Evolutionary conservation across 2,113 vertebrate genomes (phyloP).

Genomic region (Gorilla gorilla): DNA sequence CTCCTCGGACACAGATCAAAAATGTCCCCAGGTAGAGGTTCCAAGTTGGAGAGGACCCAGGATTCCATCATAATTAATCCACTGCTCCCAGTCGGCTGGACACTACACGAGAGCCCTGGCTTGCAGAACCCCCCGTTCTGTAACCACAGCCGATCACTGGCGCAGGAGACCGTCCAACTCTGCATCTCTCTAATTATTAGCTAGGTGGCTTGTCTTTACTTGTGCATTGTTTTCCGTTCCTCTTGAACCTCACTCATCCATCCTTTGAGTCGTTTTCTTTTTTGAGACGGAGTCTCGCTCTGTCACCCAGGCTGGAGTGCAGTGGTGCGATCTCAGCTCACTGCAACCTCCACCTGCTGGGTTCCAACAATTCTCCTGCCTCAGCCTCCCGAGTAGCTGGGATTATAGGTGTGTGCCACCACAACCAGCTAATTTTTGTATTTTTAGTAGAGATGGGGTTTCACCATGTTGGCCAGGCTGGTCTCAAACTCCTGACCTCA

Average conservation of each 20-base stretch:
- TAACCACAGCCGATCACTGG: background rate
- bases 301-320: no score
- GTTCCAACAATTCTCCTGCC: no score
- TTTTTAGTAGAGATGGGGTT: no score
- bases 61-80: background rate
- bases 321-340: no score
- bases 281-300: no score
- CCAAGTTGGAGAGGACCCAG: fast-evolving
- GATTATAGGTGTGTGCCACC: no score
- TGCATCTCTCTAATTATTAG: fast-evolving
- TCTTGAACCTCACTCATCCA: fast-evolving
- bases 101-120: background rate
- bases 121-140: background rate
- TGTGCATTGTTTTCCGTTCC: fast-evolving
- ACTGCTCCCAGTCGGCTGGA: background rate
- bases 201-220: background rate
- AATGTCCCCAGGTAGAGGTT: fast-evolving
- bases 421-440: no score
- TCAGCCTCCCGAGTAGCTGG: no score
- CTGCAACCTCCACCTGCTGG: no score
- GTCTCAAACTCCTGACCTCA: no score
- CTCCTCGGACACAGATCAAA: background rate
- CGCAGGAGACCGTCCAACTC: fast-evolving
- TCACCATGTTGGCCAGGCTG: no score
- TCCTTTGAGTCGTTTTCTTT: no score